Evolutionary conservation across 2,113 vertebrate genomes (phyloP), one percentile per base, ranked within the genome.

Genomic region (Cinclus cinclus): DNA sequence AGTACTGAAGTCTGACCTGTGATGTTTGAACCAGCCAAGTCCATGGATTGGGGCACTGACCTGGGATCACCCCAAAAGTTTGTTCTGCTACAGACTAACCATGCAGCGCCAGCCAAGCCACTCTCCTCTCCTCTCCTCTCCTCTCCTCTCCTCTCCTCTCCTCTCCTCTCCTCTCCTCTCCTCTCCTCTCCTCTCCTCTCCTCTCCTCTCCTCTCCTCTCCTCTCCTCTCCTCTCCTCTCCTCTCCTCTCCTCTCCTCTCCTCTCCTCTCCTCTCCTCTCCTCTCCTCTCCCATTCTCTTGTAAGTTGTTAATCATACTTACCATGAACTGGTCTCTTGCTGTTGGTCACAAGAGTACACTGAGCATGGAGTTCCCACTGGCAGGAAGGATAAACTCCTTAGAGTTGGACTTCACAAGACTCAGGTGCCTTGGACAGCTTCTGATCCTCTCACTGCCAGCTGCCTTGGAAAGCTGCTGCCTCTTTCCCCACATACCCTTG

Each of bases 1-100:
- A 37, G 35, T 3, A 4, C 41, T 49, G n/a, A 73, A n/a, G n/a
- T 27, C 53, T 79, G 6, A 14, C 5, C 15, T 4, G 2, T 0
- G 4, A 4, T 46, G 37, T 35, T 15, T 27, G 55, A 74, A n/a
- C 41, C 67, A 91, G 31, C 19, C 44, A 20, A 22, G 37, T 5
- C 52, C 46, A 65, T 7, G 41, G 35, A 15, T 5, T 58, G n/a
- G 30, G n/a, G 10, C 33, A n/a, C 12, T 76, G 58, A 6, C 20
- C 35, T 22, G 49, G 44, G 13, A 50, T 35, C 47, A 46, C 4
- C 9, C 16, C 35, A 75, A n/a, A 10, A 75, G 15, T 19, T 44
- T 28, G 10, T 63, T 68, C 65, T 94, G 69, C 46, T 82, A 3
- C 7, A 77, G n/a, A 58, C 13, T 7, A 44, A 37, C 31, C 3